Evolutionary conservation across 2,113 vertebrate species (phyloP), one percentile per base, ranked within the genome.

Genomic region (Meleagris gallopavo): DNA sequence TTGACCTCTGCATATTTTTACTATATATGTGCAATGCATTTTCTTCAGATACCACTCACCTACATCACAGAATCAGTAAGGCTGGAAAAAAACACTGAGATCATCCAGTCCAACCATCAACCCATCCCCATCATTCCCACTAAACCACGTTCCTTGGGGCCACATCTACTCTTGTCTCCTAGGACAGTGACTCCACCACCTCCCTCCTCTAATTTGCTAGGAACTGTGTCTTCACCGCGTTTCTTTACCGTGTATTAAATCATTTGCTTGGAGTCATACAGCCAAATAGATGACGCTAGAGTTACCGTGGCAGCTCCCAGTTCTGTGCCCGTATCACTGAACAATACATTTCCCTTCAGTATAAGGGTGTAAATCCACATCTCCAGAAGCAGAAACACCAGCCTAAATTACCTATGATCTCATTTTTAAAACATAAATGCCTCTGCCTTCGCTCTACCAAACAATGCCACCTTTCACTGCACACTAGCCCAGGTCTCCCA

Each of bases 401-500:
- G 67, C 27, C 36, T 70, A 40, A 89, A 76, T 91, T 91, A 93
- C 38, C 84, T 78, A 87, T 95, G 74, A 96, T 86, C 88, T 96
- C 95, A 95, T 83, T 95, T 95, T 77, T 83, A 93, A 93, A 95
- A 88, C 73, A 89, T 45, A 94, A 95, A 75, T 2, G 81, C 67
- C 92, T 85, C 71, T 87, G 93, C 91, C 71, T 73, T 79, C 4
- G 2, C 66, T 66, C 62, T 72, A 72, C 84, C 67, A 58, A 38
- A 96, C 91, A 95, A 87, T 76, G 58, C 45, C 93, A 94, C 87
- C 94, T 89, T 95, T 96, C 94, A 95, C 2, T 76, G 84, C 93
- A 85, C 66, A 93, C 79, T 77, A 94, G 86, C 67, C 84, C 55
- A 54, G 70, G 70, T 82, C 94, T 91, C 91, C 91, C 93, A 86